Evolutionary conservation across 2,888 invertebrate species (phyloP), one percentile per base, ranked within the genome.

Genomic region (Acheta domesticus): DNA sequence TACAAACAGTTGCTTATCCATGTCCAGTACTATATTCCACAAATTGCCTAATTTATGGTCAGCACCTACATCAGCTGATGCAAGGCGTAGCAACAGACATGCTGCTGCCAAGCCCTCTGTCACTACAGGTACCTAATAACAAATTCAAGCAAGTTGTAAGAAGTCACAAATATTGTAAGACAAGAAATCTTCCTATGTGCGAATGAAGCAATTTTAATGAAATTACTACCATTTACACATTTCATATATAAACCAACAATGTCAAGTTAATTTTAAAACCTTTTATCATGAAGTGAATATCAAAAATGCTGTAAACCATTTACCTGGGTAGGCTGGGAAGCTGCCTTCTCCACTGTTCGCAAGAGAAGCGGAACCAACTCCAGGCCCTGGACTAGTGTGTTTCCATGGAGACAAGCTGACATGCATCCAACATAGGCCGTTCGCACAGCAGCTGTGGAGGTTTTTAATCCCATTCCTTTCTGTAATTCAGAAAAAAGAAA

Each of bases 351-450:
- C 48, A 96, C 91, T 8, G 93, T 91, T 85, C 92, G 92, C 23
- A 91, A 84, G 14, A 97, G 88, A 79, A 91, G 85, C n/a, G 93
- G 91, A 62, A 91, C 87, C 81, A 94, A 87, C 79, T 86, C 86
- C 20, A 86, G 85, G 2, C 87, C 86, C 81, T 88, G 87, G 11
- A 87, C 85, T 62, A 88, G 87, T 8, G 88, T 89, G 82, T 88
- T 88, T 82, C 88, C 87, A 84, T 91, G 90, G 84, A 93, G 90
- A 83, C 92, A 91, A 19, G 90, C 88, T 75, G 92, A 88, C 86
- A 96, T 89, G 86, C 95, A 92, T 85, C 92, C 92, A 81, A 94
- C 90, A 87, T 96, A 96, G 76, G 93, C 91, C 78, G 92, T 92
- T 81, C 95, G 91, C 11, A 97, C 94, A 14, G 90, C 86, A 79